These are phyloP conservation scores for Loripinus fragilis DNA, from an alignment of 2,888 invertebrate species.

Conservation along the genomic window DNA sequence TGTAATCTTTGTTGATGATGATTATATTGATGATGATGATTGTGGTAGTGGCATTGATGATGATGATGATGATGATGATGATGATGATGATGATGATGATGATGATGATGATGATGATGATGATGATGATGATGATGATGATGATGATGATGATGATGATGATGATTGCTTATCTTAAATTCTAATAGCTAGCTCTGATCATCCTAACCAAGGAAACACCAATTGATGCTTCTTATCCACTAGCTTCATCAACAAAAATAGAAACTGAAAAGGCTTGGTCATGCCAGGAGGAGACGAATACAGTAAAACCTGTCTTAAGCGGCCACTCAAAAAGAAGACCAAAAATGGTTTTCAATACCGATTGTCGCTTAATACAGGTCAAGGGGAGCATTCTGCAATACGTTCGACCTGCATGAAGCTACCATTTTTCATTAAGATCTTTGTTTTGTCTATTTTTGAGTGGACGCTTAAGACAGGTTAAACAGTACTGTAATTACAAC, in stretches of 20 bases:
- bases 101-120: conserved; percentile 28
- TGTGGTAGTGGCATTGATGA: conserved; percentile 7
- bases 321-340: too few species aligned
- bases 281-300: too few species aligned
- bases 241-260: not conserved
- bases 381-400: too few species aligned
- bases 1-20: conserved; percentile 9
- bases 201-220: not conserved
- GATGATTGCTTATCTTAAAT: too few species aligned
- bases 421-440: too few species aligned
- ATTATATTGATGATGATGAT: conserved; percentile 18
- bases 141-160: conserved; percentile 7
- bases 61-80: conserved; percentile 27
- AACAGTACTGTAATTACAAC: too few species aligned
- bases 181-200: not conserved
- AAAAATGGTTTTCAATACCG: too few species aligned
- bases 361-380: too few species aligned
- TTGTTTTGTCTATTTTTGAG: too few species aligned
- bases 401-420: too few species aligned
- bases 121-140: conserved; percentile 15
- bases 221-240: not conserved
- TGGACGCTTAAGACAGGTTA: too few species aligned
- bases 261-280: not conserved
- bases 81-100: conserved; percentile 30
- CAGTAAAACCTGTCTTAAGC: too few species aligned